phyloP scores from a whole-genome alignment of 2,888 invertebrate species.

The Andrena fulva region DNA sequence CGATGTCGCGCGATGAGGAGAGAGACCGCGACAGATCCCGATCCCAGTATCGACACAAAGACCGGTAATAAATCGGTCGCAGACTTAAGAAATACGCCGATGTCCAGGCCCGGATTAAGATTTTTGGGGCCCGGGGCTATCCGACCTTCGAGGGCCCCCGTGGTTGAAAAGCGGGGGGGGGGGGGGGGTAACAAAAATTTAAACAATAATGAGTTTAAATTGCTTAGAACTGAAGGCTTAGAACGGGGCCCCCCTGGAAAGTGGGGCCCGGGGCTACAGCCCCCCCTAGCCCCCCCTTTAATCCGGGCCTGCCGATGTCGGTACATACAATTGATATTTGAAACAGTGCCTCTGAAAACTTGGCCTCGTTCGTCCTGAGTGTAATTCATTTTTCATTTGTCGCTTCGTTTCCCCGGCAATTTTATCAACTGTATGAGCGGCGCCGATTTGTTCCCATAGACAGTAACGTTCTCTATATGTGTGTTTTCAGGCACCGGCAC shows the following conservation, averaged over 20 bases:
- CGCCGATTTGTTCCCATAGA: neutral
- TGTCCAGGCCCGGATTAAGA: no score
- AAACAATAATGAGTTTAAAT: no score
- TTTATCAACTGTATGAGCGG: neutral
- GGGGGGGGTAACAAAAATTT: no score
- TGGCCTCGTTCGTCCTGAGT: neutral
- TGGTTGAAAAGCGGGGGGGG: no score
- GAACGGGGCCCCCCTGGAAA: no score
- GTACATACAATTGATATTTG: conserved; percentile 3
- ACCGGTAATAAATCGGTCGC: conserved; percentile 85
- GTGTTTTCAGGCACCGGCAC: conserved; percentile 79
- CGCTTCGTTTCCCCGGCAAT: neutral
- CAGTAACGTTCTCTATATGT: neutral
- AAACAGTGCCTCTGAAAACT: neutral
- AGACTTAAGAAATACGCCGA: conserved; percentile 21
- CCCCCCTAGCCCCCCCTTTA: no score
- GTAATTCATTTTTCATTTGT: conserved; percentile 12
- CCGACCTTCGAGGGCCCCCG: no score
- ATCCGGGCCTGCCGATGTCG: conserved; percentile 18
- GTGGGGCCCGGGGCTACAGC: no score
- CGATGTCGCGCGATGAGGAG: conserved; percentile 84
- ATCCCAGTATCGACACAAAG: conserved; percentile 87
- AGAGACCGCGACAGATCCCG: conserved; percentile 86
- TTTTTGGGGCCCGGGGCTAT: no score
- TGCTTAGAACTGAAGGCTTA: no score